phyloP scores from a whole-genome alignment of 2,113 vertebrate species.

The Casuarius casuarius region DNA sequence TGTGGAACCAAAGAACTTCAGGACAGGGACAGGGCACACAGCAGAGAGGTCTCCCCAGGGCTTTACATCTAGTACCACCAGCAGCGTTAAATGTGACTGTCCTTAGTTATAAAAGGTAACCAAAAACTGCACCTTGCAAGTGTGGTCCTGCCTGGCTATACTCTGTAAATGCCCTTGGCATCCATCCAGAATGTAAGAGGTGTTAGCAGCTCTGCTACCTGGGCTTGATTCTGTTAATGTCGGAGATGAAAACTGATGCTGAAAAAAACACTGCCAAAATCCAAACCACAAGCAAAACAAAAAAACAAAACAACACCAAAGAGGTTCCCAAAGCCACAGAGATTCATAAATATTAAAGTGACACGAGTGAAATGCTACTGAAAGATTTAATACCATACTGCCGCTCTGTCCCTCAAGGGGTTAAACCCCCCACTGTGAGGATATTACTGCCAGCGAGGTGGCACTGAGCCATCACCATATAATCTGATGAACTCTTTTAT shows the following conservation, averaged over 20 bases:
- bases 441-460: constrained; percentile 81
- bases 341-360: constrained; percentile 54
- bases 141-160: not conserved
- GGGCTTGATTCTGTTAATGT: not conserved
- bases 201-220: not conserved
- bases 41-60: not conserved
- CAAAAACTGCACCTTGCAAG: rapidly evolving
- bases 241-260: not conserved
- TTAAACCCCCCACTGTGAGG: constrained; percentile 72
- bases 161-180: no score
- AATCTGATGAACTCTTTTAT: constrained; percentile 96
- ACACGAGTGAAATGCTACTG: not conserved
- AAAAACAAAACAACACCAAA: not conserved
- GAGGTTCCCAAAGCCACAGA: constrained; percentile 17
- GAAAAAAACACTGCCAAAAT: not conserved
- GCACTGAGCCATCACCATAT: constrained; percentile 89
- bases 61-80: rapidly evolving
- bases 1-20: not conserved
- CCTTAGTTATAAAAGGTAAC: not conserved
- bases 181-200: not conserved
- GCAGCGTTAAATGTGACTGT: not conserved
- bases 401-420: constrained; percentile 45
- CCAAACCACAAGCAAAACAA: not conserved
- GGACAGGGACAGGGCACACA: not conserved
- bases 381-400: constrained; percentile 20